Conservation (phyloP, 2,888 invertebrate genomes). For the Cancer borealis region DNA sequence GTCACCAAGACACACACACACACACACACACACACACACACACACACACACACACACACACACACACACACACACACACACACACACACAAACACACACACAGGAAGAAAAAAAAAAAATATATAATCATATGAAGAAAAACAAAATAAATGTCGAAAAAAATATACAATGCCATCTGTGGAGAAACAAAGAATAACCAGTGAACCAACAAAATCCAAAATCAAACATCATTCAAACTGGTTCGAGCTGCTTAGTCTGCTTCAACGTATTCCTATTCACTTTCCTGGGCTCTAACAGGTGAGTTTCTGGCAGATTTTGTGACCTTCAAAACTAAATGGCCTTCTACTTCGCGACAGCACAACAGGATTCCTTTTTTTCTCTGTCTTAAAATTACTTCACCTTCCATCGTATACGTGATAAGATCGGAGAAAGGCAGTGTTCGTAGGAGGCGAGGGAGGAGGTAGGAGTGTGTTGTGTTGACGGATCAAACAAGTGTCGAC, state of each 20-base stretch:
- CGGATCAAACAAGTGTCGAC: not conserved
- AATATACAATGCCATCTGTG: too few relatives aligned
- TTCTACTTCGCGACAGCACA: not conserved
- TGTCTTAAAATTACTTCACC: not conserved
- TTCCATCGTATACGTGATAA: not conserved
- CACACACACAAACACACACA: too few relatives aligned
- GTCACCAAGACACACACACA: slow-evolving; percentile 13
- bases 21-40: slow-evolving; percentile 33
- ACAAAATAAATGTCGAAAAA: too few relatives aligned
- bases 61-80: too few relatives aligned
- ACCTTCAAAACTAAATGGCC: not conserved
- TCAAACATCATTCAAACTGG: too few relatives aligned
- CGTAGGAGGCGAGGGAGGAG: not conserved
- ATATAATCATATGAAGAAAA: not conserved
- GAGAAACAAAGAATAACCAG: too few relatives aligned
- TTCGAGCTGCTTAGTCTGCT: too few relatives aligned
- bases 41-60: not conserved
- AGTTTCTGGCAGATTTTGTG: not conserved
- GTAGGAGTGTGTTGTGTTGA: not conserved
- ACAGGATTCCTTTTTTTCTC: not conserved
- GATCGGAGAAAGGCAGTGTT: not conserved
- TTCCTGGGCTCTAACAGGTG: not conserved
- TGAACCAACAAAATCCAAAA: too few relatives aligned
- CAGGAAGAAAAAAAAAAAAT: too few relatives aligned
- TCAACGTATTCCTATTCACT: too few relatives aligned